Evolutionary conservation across 2,113 vertebrate genomes (phyloP), one percentile per base, ranked within the genome.

Genomic region (Saguinus imperator): DNA sequence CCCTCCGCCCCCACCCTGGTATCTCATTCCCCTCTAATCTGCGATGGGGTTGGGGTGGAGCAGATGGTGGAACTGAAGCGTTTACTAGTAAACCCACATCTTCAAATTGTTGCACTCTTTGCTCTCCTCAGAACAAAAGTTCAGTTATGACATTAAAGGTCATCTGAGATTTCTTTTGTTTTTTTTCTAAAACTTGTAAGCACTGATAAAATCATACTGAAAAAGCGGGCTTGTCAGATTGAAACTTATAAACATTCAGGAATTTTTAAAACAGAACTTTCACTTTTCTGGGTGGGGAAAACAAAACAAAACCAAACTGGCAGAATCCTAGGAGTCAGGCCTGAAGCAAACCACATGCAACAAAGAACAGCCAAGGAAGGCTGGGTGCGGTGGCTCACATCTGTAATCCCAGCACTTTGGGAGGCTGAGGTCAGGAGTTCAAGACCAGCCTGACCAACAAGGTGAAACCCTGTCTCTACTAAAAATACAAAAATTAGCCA

Each of bases 71-170:
- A 91, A 95, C 94, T 94, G 93, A 95, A 94, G 96, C 97, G 92
- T 98, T 98, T 97, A 98, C 89, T 52, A 55, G 73, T 96, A 94
- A 97, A 98, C 52, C 96, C 66, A 35, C 70, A 92, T 96, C 94
- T 91, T 96, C 93, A 81, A 45, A 75, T 93, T 88, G 58, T 75
- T 96, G 82, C 45, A 88, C 85, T 97, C 85, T 92, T 94, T 92
- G 57, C 70, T 90, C 73, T 89, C 86, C 94, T 96, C 80, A 80
- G 96, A 57, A 95, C 79, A 35, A 25, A 86, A 68, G 68, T 94
- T 90, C 81, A 97, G 93, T 66, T 90, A 94, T 91, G 68, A 89
- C 80, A 96, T 88, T 40, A 94, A 94, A 97, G 61, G 68, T 96
- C 90, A 94, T n/a, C 45, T 64, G 23, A 61, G 18, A 75, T 55